Evolutionary conservation across 2,888 invertebrate species (phyloP).

Genomic region (Cryptocephalus primarius): DNA sequence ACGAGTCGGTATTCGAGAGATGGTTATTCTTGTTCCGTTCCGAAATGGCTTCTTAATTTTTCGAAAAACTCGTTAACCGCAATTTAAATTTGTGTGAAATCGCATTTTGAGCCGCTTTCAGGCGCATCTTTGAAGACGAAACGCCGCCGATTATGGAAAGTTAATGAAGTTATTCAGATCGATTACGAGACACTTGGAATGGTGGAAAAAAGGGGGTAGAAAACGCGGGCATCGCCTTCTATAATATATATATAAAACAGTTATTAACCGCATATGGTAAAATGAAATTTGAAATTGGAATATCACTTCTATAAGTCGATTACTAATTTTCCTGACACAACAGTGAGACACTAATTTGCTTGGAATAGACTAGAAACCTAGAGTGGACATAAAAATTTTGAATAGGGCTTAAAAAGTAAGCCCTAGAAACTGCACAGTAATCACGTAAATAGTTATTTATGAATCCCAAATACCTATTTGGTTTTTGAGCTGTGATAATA

Average conservation of each 20-base stretch:
- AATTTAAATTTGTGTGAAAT: constrained; percentile 35
- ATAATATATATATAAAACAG: neutral
- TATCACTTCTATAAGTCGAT: too few relatives aligned
- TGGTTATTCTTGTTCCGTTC: constrained; percentile 32
- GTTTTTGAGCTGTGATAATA: too few relatives aligned
- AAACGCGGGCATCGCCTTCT: neutral
- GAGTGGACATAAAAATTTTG: too few relatives aligned
- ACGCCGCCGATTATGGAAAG: constrained; percentile 20
- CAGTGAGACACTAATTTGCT: too few relatives aligned
- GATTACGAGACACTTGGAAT: constrained; percentile 1
- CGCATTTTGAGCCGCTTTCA: constrained; percentile 30
- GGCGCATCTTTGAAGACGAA: constrained; percentile 13
- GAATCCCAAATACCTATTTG: too few relatives aligned
- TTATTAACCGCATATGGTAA: neutral
- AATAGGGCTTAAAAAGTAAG: too few relatives aligned
- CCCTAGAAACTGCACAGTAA: too few relatives aligned
- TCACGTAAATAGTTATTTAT: too few relatives aligned
- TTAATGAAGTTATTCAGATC: constrained; percentile 15
- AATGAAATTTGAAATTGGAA: too few relatives aligned
- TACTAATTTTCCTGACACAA: too few relatives aligned
- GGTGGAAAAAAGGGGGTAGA: neutral
- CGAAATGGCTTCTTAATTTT: constrained; percentile 36
- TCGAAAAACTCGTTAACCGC: constrained; percentile 35
- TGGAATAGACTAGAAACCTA: too few relatives aligned
- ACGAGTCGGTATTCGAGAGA: constrained; percentile 21